These are phyloP conservation scores for Oreochromis mossambicus DNA, from an alignment of 2,797 vertebrate species.

Conservation along the genomic window DNA sequence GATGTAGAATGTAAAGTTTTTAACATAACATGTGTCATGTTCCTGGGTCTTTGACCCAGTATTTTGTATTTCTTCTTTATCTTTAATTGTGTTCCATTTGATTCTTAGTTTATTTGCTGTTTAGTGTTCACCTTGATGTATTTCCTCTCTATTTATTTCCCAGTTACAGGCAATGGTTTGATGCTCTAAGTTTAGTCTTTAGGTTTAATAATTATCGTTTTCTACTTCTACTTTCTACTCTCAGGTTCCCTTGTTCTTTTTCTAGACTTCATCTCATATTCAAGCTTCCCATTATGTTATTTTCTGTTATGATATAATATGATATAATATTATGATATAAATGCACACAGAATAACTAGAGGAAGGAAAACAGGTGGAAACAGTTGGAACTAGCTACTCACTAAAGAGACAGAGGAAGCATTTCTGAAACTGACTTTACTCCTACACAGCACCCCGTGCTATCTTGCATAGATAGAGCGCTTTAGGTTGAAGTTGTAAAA, in stretches of 20 bases:
- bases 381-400: not conserved
- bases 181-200: not conserved
- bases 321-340: not conserved
- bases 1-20: not conserved
- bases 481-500: too few relatives aligned
- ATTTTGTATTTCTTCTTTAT: not conserved
- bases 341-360: not conserved
- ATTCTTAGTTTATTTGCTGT: not conserved
- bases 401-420: not conserved
- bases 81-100: not conserved
- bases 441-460: too few relatives aligned
- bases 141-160: not conserved
- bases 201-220: not conserved
- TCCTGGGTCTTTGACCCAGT: not conserved
- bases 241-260: not conserved
- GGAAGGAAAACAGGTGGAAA: not conserved
- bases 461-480: too few relatives aligned
- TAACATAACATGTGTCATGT: not conserved
- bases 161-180: not conserved
- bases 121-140: not conserved
- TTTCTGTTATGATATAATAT: not conserved
- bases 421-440: not conserved
- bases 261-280: not conserved
- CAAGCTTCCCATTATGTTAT: not conserved
- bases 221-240: not conserved